These are phyloP conservation scores for Boloria euphrosyne DNA, from an alignment of 2,888 invertebrate species.

Conservation along the genomic window DNA sequence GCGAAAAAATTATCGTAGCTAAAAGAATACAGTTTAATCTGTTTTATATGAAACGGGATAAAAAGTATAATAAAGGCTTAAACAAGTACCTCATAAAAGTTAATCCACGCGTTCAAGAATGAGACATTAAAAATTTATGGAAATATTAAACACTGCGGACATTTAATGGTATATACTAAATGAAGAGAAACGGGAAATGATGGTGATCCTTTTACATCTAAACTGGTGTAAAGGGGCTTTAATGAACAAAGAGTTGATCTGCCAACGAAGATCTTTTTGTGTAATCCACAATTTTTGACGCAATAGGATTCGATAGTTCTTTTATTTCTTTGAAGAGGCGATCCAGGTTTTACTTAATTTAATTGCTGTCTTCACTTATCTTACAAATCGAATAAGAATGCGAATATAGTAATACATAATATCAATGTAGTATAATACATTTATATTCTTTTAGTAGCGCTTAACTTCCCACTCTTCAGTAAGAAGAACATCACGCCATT, in stretches of 20 bases:
- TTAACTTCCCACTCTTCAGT: no score
- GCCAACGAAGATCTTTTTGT: neutral
- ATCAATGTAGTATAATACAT: no score
- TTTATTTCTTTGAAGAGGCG: no score
- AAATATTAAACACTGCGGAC: constrained; percentile 30
- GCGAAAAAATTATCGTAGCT: neutral
- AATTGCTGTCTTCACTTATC: no score
- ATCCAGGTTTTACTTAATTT: no score
- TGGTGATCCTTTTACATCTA: constrained; percentile 23
- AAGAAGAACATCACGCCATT: no score
- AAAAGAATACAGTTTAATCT: constrained; percentile 7
- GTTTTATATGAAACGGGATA: constrained; percentile 7
- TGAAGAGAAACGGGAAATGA: constrained; percentile 24
- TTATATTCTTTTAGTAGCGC: no score
- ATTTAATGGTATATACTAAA: constrained; percentile 33
- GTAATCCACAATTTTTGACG: neutral
- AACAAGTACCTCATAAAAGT: constrained; percentile 29
- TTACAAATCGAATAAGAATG: no score
- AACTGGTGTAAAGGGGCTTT: constrained; percentile 16
- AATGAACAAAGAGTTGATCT: constrained; percentile 1
- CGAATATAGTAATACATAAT: no score
- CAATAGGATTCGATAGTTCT: neutral
- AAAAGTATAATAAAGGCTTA: constrained; percentile 24
- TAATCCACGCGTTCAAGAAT: constrained; percentile 33
- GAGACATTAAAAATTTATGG: constrained; percentile 36